These are phyloP conservation scores for Bubo bubo DNA, from an alignment of 2,113 vertebrate genomes.

Conservation along the genomic window DNA sequence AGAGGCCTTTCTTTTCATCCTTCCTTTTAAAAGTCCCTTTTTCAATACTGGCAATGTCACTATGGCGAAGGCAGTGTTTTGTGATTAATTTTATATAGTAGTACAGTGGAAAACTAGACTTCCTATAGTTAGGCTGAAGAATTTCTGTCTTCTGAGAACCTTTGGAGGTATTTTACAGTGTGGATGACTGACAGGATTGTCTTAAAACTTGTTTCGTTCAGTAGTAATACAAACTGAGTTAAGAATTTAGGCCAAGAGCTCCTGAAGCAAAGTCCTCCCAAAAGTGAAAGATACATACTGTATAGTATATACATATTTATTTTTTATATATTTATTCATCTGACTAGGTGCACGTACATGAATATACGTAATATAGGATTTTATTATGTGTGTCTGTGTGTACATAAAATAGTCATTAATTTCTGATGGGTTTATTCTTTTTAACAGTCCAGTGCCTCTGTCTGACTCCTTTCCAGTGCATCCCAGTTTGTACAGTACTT, in stretches of 20 bases:
- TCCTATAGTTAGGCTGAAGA: not conserved
- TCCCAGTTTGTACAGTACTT: not conserved
- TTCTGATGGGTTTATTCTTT: not conserved
- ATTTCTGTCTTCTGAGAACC: not conserved
- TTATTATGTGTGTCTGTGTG: not conserved
- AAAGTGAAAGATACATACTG: not conserved
- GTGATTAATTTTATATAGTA: not conserved
- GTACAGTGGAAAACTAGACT: not conserved
- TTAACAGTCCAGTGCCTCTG: not conserved
- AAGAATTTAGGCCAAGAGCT: not conserved
- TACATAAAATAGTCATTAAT: not conserved
- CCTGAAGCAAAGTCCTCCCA: not conserved
- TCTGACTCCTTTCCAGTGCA: not conserved
- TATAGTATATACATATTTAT: not conserved
- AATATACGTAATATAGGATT: not conserved
- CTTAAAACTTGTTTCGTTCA: not conserved
- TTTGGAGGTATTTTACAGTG: not conserved
- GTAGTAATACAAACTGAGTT: not conserved
- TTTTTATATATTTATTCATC: not conserved
- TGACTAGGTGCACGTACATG: too few relatives aligned
- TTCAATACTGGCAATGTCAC: not conserved
- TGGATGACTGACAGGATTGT: not conserved
- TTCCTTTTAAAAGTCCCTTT: constrained; percentile 2
- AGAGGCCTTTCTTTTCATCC: not conserved
- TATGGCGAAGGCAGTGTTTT: not conserved